Percentiles rank a stretch among this genome's conserved stretches.
These are phyloP conservation scores for Phalanger gymnotis DNA, from an alignment of 2,797 vertebrate species.

Conservation along the genomic window DNA sequence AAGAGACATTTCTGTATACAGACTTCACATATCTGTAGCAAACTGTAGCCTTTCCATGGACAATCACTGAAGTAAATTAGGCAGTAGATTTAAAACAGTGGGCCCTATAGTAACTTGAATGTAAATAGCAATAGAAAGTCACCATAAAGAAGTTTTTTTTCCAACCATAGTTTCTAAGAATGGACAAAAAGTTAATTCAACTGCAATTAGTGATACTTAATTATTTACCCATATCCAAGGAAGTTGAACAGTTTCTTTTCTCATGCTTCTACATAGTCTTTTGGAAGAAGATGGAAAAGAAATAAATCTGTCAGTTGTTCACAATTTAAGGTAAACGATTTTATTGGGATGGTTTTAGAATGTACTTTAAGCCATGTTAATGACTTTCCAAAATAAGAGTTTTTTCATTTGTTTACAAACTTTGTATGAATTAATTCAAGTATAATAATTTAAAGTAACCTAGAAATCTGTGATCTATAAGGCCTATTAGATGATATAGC, in stretches of 20 bases:
- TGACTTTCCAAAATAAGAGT: conserved; percentile 1
- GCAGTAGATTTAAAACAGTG: background rate
- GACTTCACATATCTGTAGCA: background rate
- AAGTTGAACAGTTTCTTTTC: conserved; percentile 1
- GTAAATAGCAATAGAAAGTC: background rate
- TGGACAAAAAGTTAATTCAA: conserved; percentile 34
- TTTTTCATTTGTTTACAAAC: background rate
- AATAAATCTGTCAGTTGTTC: background rate
- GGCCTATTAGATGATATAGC: background rate
- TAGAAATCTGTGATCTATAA: conserved; percentile 39
- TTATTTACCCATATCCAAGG: conserved; percentile 14
- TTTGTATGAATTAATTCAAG: conserved; percentile 43
- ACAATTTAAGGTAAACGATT: background rate
- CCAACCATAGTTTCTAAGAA: conserved; percentile 10
- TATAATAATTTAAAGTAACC: conserved; percentile 6
- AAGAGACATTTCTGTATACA: background rate
- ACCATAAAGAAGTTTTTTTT: background rate
- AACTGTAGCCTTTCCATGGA: background rate
- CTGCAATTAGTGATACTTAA: conserved; percentile 38
- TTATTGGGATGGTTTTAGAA: conserved; percentile 8
- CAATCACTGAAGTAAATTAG: background rate
- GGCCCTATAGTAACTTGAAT: background rate
- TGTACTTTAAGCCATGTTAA: background rate
- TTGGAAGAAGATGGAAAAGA: conserved; percentile 32
- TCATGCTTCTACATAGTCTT: conserved; percentile 28